Percentiles rank a stretch among this genome's conserved stretches.
These are phyloP conservation scores for Asarcornis scutulata DNA, from an alignment of 2,113 vertebrate genomes.

Conservation along the genomic window DNA sequence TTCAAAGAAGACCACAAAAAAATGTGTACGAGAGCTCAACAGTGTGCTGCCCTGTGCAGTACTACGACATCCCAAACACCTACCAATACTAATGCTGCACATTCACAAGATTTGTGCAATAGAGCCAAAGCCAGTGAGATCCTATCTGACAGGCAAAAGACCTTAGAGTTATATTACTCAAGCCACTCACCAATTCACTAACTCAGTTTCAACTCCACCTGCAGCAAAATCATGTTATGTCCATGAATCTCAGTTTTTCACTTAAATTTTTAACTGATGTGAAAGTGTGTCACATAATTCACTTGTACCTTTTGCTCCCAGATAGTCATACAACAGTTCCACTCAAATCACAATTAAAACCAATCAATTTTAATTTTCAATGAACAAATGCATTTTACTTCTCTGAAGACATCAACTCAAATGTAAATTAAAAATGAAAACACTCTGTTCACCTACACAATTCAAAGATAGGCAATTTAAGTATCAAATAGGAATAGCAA, in stretches of 20 bases:
- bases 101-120: background rate
- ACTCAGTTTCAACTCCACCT: background rate
- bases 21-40: background rate
- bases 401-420: background rate
- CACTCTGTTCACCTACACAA: background rate
- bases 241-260: background rate
- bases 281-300: background rate
- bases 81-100: background rate
- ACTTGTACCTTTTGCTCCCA: background rate
- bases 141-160: background rate
- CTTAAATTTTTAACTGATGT: background rate
- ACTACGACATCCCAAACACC: background rate
- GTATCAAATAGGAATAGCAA: background rate
- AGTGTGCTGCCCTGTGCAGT: background rate
- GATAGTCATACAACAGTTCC: background rate
- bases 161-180: background rate
- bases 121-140: background rate
- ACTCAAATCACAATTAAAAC: slow-evolving; percentile 5
- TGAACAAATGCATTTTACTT: slow-evolving; percentile 1
- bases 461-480: background rate
- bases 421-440: slow-evolving; percentile 33
- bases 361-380: background rate
- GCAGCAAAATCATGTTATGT: background rate
- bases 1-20: background rate
- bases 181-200: background rate